A percentile compares a stretch with the other conserved stretches of the same genome.
Evolutionary conservation across 2,888 invertebrate genomes (phyloP).

Genomic region (Tenthredo mesomela): DNA sequence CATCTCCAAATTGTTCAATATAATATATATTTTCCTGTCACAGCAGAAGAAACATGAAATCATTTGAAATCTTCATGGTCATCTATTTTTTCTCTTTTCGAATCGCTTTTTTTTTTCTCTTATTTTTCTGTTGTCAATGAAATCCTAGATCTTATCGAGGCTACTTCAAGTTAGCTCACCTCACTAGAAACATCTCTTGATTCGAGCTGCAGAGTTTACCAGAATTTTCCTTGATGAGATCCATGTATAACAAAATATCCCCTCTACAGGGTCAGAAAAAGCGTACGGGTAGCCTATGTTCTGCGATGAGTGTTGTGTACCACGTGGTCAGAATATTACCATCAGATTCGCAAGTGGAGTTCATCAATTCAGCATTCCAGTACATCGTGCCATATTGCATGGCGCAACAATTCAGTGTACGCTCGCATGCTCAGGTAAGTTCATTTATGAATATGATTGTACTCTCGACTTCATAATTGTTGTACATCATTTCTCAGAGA

Average conservation of each 20-base stretch:
- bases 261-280: conserved; percentile 71
- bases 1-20: too few relatives aligned
- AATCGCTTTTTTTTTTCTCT: too few relatives aligned
- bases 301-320: conserved; percentile 78
- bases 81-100: too few relatives aligned
- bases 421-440: conserved; percentile 87
- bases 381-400: conserved; percentile 87
- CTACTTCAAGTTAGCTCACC: too few relatives aligned
- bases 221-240: conserved; percentile 25
- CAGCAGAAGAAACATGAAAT: too few relatives aligned
- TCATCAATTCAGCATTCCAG: conserved; percentile 79
- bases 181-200: too few relatives aligned
- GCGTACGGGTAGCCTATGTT: conserved; percentile 77
- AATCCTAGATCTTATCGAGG: too few relatives aligned
- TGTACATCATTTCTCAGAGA: neutral
- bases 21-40: too few relatives aligned
- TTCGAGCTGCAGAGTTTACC: too few relatives aligned
- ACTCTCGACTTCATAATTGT: neutral
- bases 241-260: neutral
- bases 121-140: too few relatives aligned
- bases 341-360: conserved; percentile 58
- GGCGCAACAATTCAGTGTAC: conserved; percentile 90
- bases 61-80: too few relatives aligned
- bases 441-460: neutral
- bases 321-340: conserved; percentile 72